Conservation (phyloP, 1,140 invertebrate genomes). For the Neodiprion virginianus region DNA sequence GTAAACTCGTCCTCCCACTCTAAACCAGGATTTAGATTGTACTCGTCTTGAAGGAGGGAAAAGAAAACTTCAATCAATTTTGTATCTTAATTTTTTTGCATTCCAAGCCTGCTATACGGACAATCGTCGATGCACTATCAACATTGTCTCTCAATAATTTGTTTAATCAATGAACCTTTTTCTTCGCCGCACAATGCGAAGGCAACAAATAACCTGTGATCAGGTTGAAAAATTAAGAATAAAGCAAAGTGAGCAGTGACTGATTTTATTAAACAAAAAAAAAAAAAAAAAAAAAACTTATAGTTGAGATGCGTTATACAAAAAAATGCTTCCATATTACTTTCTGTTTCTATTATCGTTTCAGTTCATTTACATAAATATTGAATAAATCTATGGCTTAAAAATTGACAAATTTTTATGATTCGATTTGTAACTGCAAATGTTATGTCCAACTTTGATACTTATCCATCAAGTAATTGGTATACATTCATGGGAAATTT, state of each 20-base stretch:
- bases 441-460: no score
- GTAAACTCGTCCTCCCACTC: constrained; percentile 99
- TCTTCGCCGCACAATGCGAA: neutral
- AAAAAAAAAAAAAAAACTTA: neutral
- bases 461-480: no score
- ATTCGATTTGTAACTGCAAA: no score
- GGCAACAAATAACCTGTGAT: neutral
- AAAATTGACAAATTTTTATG: no score
- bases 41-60: constrained; percentile 91
- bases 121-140: constrained; percentile 29
- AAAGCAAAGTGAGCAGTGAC: neutral
- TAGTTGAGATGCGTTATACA: neutral
- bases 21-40: constrained; percentile 99
- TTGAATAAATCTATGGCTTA: no score
- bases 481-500: no score
- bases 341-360: no score
- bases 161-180: neutral
- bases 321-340: no score
- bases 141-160: constrained; percentile 25
- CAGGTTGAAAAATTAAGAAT: neutral
- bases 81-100: constrained; percentile 47
- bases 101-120: constrained; percentile 30
- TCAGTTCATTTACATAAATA: no score
- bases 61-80: constrained; percentile 74
- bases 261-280: neutral